A percentile compares a stretch with the other conserved stretches of the same genome.
Evolutionary conservation across 2,888 invertebrate species (phyloP).

Genomic region (Diplolepis rosae): DNA sequence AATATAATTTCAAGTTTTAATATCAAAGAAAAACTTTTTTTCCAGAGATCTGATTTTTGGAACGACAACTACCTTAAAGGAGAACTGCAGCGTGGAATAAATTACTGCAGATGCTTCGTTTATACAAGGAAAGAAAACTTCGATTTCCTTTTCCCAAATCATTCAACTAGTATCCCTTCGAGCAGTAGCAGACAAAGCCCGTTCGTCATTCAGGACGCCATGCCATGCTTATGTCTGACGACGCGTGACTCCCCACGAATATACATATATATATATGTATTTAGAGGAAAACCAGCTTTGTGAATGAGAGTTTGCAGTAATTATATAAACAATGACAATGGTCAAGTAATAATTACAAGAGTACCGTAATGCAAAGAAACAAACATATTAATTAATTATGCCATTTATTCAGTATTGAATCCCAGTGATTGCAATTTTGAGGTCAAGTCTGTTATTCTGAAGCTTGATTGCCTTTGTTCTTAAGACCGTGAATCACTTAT

Average conservation of each 20-base stretch:
- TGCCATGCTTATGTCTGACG: conserved; percentile 2
- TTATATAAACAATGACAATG: not conserved
- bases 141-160: conserved; percentile 15
- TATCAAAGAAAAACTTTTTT: too few species aligned
- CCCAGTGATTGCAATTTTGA: too few species aligned
- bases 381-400: too few species aligned
- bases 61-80: not conserved
- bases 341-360: not conserved
- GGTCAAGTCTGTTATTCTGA: too few species aligned
- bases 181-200: conserved; percentile 1
- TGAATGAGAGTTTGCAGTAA: not conserved
- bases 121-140: conserved; percentile 8
- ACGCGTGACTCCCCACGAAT: conserved; percentile 16
- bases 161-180: conserved; percentile 18
- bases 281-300: not conserved
- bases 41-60: too few species aligned
- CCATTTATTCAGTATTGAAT: too few species aligned
- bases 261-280: not conserved
- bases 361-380: too few species aligned
- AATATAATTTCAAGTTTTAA: too few species aligned
- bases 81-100: not conserved
- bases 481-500: too few species aligned
- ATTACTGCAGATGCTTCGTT: conserved; percentile 10
- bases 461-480: too few species aligned
- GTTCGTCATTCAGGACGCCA: conserved; percentile 28